phyloP scores from a whole-genome alignment of 2,113 vertebrate genomes.

The Drymodes brunneopygia region DNA sequence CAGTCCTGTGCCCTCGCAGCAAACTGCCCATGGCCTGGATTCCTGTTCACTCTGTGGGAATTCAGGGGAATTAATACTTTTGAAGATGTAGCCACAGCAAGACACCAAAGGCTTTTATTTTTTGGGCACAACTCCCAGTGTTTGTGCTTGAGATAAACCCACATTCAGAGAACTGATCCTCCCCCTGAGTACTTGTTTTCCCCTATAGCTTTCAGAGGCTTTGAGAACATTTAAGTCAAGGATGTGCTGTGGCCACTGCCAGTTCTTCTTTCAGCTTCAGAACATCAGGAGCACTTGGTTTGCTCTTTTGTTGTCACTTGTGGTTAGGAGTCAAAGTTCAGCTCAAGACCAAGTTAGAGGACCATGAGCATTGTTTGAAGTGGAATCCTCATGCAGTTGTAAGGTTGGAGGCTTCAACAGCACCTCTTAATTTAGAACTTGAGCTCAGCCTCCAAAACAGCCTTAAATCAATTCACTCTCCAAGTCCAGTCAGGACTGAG shows the following conservation, averaged over 20 bases:
- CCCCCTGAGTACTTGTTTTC: background rate
- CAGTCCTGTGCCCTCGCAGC: background rate
- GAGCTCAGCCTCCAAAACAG: background rate
- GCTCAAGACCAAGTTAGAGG: background rate
- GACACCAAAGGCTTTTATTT: background rate
- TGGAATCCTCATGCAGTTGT: background rate
- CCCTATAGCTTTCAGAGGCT: background rate
- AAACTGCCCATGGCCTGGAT: fast-evolving
- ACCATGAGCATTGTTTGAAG: background rate
- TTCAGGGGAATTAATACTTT: background rate
- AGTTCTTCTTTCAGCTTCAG: background rate
- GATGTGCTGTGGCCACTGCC: background rate
- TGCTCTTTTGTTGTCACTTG: background rate
- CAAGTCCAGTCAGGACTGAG: background rate
- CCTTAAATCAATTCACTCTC: background rate
- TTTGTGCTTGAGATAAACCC: background rate
- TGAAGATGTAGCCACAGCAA: background rate
- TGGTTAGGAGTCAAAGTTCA: background rate
- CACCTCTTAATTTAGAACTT: background rate
- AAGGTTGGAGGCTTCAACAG: background rate
- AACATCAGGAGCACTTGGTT: background rate
- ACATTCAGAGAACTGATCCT: background rate
- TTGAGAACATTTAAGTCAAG: background rate
- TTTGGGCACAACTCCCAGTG: background rate
- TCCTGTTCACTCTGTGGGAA: background rate